Percentiles rank a stretch among this genome's conserved stretches.
Evolutionary conservation across 2,888 invertebrate species (phyloP).

Genomic region (Caenorhabditis uteleia): DNA sequence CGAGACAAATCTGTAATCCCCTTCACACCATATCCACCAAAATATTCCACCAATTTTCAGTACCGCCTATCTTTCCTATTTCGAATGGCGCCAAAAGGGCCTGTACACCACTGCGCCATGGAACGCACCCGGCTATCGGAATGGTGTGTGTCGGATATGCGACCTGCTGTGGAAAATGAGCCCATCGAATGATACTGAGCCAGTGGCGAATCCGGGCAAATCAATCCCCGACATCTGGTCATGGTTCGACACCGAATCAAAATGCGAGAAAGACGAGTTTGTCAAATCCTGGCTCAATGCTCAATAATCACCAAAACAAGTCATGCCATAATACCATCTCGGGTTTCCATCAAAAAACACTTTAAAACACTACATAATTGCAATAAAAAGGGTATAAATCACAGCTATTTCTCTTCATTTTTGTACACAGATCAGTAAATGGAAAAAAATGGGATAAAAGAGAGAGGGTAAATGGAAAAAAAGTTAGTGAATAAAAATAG

Average conservation of each 20-base stretch:
- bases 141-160: constrained; percentile 54
- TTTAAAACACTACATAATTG: too few relatives aligned
- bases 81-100: constrained; percentile 60
- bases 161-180: constrained; percentile 50
- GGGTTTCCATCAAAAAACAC: too few relatives aligned
- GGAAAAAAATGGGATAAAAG: too few relatives aligned
- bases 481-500: too few relatives aligned
- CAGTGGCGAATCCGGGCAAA: constrained; percentile 8
- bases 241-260: constrained; percentile 51
- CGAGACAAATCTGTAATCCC: constrained; percentile 37
- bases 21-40: too few relatives aligned
- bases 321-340: too few relatives aligned
- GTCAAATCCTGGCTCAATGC: constrained; percentile 40
- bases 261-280: constrained; percentile 54
- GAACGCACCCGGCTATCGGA: constrained; percentile 61
- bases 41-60: constrained; percentile 17
- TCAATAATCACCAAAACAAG: too few relatives aligned
- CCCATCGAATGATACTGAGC: constrained; percentile 6
- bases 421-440: too few relatives aligned
- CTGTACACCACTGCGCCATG: constrained; percentile 63
- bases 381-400: too few relatives aligned
- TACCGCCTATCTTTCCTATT: constrained; percentile 60
- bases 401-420: too few relatives aligned
- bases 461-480: too few relatives aligned
- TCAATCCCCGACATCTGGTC: constrained; percentile 37